These are phyloP conservation scores for Spatulosminthurus flaviceps DNA, from an alignment of 2,888 invertebrate species.

Conservation along the genomic window DNA sequence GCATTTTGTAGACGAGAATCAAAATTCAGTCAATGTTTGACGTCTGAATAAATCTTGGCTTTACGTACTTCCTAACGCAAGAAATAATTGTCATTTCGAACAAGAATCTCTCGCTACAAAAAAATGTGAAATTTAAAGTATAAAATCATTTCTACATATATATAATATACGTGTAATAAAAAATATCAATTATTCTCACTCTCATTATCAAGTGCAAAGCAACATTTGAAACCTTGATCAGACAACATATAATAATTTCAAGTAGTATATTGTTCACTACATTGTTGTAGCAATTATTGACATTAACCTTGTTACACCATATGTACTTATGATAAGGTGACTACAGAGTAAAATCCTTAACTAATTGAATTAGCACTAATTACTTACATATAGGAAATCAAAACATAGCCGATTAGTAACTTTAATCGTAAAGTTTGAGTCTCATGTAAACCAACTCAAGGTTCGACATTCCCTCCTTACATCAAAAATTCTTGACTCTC, in stretches of 20 bases:
- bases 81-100: background rate
- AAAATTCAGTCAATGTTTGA: conserved; percentile 21
- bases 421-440: conserved; percentile 7
- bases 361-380: background rate
- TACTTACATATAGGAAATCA: background rate
- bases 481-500: background rate
- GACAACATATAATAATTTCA: conserved; percentile 9
- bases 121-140: background rate
- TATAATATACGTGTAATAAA: background rate
- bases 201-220: background rate
- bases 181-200: background rate
- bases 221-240: background rate
- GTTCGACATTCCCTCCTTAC: background rate
- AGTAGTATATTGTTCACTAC: too few relatives aligned
- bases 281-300: too few relatives aligned
- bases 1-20: background rate
- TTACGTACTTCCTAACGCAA: background rate
- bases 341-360: conserved; percentile 5
- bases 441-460: background rate
- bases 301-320: too few relatives aligned
- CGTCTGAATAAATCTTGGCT: background rate
- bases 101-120: background rate
- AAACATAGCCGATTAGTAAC: conserved; percentile 1
- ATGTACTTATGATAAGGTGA: too few relatives aligned
- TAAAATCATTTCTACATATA: background rate